Evolutionary conservation across 2,797 vertebrate species (phyloP).

Genomic region (Champsocephalus gunnari): DNA sequence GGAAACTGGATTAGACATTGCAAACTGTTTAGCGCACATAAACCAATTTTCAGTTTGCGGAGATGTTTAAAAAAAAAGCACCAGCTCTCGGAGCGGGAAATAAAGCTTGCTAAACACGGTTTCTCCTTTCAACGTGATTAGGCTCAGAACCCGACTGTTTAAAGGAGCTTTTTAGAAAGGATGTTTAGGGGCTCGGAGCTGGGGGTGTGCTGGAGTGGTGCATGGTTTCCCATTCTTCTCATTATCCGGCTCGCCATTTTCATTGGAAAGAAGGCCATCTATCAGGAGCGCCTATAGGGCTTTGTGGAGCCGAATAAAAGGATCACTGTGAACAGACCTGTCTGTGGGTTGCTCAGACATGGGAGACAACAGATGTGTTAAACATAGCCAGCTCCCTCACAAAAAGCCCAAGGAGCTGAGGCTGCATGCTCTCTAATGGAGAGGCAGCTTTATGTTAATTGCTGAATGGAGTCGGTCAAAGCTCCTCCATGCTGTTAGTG

Average conservation of each 20-base stretch:
- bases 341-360: constrained; percentile 84
- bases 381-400: constrained; percentile 66
- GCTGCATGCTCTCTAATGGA: constrained; percentile 61
- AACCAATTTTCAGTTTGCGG: constrained; percentile 47
- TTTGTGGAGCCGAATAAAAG: constrained; percentile 85
- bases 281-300: constrained; percentile 84
- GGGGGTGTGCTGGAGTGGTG: constrained; percentile 64
- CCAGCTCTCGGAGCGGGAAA: constrained; percentile 44
- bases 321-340: constrained; percentile 82
- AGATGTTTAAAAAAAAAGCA: constrained; percentile 44
- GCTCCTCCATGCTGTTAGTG: constrained; percentile 46
- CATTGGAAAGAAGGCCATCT: constrained; percentile 87
- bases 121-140: constrained; percentile 68
- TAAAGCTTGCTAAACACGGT: constrained; percentile 55
- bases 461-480: constrained; percentile 67
- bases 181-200: constrained; percentile 58
- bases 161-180: constrained; percentile 70
- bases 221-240: constrained; percentile 74
- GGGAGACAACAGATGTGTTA: constrained; percentile 88
- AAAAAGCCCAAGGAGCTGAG: constrained; percentile 45
- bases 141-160: constrained; percentile 79
- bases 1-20: background rate
- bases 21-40: background rate
- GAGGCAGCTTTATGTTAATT: constrained; percentile 82
- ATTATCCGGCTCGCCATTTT: constrained; percentile 80